phyloP scores from a whole-genome alignment of 2,888 invertebrate species.

The Timema cristinae region DNA sequence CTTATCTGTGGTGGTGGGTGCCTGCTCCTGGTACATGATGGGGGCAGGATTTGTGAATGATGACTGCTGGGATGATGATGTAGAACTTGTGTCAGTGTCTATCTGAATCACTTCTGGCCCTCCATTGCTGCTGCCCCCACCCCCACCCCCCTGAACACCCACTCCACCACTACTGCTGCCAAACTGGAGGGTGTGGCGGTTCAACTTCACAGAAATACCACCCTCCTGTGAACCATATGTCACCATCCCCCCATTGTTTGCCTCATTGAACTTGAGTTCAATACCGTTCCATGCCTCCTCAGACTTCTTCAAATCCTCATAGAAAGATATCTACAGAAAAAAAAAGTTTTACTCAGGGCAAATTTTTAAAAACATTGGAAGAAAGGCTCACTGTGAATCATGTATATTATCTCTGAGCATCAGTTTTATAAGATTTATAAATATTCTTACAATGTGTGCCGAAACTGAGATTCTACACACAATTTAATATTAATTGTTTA shows the following conservation, averaged over 20 bases:
- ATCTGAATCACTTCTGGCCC: neutral
- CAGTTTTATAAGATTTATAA: neutral
- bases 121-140: conserved; percentile 9
- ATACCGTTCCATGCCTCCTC: conserved; percentile 17
- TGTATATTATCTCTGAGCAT: neutral
- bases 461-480: neutral
- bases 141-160: conserved; percentile 10
- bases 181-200: conserved; percentile 4
- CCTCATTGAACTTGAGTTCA: conserved; percentile 9
- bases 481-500: neutral
- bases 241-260: neutral
- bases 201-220: conserved; percentile 4
- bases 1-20: no score
- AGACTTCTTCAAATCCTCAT: conserved; percentile 21
- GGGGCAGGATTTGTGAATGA: conserved; percentile 24
- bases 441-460: neutral
- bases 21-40: neutral
- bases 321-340: conserved; percentile 22
- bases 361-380: neutral
- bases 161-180: conserved; percentile 14
- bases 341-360: neutral
- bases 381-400: neutral
- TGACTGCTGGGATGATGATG: conserved; percentile 25
- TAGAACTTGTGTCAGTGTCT: conserved; percentile 22
- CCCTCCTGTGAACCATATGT: neutral